These are phyloP conservation scores for Eleutherodactylus coqui DNA, from an alignment of 2,797 vertebrate genomes.

Conservation along the genomic window DNA sequence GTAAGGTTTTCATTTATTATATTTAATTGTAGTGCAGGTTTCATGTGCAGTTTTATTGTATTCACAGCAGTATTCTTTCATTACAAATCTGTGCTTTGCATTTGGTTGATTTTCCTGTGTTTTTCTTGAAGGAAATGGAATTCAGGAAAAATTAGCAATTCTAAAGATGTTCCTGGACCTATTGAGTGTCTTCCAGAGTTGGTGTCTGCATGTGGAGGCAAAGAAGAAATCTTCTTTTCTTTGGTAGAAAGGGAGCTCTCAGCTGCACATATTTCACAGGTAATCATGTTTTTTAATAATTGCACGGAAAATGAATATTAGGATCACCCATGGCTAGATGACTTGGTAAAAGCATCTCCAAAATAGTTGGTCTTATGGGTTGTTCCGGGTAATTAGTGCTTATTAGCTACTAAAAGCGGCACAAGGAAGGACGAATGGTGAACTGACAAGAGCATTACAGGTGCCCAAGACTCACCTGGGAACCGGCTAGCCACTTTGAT, in stretches of 20 bases:
- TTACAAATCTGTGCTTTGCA: background rate
- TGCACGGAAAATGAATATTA: background rate
- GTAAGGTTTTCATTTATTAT: background rate
- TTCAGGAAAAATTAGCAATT: slow-evolving; percentile 69
- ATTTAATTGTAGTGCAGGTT: background rate
- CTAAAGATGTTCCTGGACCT: slow-evolving; percentile 73
- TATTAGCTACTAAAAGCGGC: no score
- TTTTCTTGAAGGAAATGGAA: slow-evolving; percentile 78
- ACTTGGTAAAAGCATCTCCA: no score
- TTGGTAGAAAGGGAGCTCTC: slow-evolving; percentile 82
- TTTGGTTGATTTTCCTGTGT: background rate
- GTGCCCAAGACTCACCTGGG: no score
- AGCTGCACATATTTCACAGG: slow-evolving; percentile 83
- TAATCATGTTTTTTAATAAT: slow-evolving; percentile 67
- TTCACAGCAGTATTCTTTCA: background rate
- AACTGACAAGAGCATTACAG: no score
- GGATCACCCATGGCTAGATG: no score
- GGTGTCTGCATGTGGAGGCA: slow-evolving; percentile 86
- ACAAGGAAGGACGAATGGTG: no score
- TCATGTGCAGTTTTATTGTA: background rate
- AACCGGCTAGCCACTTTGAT: no score
- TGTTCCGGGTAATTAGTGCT: background rate
- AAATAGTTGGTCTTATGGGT: background rate
- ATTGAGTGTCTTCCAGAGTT: slow-evolving; percentile 94
- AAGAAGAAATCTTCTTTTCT: slow-evolving; percentile 81